Conservation (phyloP, 2,888 invertebrate genomes). For the Archaeoteleia sp. region DNA sequence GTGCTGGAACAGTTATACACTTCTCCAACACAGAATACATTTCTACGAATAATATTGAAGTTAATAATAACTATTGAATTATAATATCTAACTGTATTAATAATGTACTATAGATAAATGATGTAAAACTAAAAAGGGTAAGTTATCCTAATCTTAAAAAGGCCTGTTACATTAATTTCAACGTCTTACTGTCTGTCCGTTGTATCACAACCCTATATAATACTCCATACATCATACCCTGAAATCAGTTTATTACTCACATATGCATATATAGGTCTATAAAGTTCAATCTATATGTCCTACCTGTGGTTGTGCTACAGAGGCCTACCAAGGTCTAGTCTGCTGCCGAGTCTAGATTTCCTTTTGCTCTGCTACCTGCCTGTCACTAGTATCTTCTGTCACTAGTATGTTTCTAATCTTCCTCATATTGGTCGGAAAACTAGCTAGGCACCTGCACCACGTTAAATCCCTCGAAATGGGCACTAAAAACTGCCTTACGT, state of each 20-base stretch:
- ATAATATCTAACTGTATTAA: no score
- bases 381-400: slow-evolving; percentile 62
- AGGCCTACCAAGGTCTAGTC: slow-evolving; percentile 66
- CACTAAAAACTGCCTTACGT: no score
- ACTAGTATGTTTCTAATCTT: slow-evolving; percentile 57
- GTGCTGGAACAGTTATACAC: no score
- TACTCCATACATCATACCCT: slow-evolving; percentile 44
- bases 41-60: no score
- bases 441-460: slow-evolving; percentile 17
- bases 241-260: slow-evolving; percentile 31
- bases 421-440: slow-evolving; percentile 44
- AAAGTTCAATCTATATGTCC: slow-evolving; percentile 66
- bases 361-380: slow-evolving; percentile 71
- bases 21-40: no score
- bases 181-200: slow-evolving; percentile 10
- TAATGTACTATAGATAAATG: no score
- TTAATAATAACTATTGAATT: no score
- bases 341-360: slow-evolving; percentile 64
- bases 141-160: slow-evolving; percentile 1
- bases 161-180: slow-evolving; percentile 1
- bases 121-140: neutral
- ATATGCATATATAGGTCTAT: slow-evolving; percentile 49
- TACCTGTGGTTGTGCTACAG: slow-evolving; percentile 67
- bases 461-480: no score
- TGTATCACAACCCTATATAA: slow-evolving; percentile 34